A percentile compares a stretch with the other conserved stretches of the same genome.
These are phyloP conservation scores for Andrena hattorfiana DNA, from an alignment of 2,888 invertebrate species.

Conservation along the genomic window DNA sequence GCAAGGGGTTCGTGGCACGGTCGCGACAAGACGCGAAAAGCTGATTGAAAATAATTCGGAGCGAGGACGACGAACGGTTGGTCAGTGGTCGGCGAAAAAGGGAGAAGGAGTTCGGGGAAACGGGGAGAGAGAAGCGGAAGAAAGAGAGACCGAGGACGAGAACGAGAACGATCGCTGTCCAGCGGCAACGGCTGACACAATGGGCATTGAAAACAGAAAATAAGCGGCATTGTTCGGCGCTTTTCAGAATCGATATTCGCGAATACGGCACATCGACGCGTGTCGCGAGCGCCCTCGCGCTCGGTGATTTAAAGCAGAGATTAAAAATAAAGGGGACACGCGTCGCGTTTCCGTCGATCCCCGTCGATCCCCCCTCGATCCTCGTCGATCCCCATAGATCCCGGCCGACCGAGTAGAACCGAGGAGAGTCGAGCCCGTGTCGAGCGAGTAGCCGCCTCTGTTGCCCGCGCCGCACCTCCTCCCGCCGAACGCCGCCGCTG, in stretches of 20 bases:
- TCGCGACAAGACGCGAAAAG: slow-evolving; percentile 14
- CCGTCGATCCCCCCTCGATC: slow-evolving; percentile 22
- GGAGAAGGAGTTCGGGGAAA: slow-evolving; percentile 1
- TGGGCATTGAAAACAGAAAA: slow-evolving; percentile 84
- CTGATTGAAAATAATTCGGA: slow-evolving; percentile 27
- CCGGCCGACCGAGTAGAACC: slow-evolving; percentile 11
- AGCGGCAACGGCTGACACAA: slow-evolving; percentile 76
- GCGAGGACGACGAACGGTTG: slow-evolving; percentile 15
- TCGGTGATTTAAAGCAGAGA: slow-evolving; percentile 79
- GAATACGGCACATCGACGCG: slow-evolving; percentile 78
- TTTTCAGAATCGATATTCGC: slow-evolving; percentile 85
- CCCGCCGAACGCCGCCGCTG: slow-evolving; percentile 28
- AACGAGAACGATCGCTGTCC: slow-evolving; percentile 64
- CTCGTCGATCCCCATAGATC: slow-evolving; percentile 52
- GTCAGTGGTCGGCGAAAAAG: slow-evolving; percentile 6
- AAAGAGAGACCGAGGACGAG: slow-evolving; percentile 22
- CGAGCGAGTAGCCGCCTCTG: slow-evolving; percentile 53
- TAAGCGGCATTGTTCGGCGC: slow-evolving; percentile 84
- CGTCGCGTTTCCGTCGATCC: slow-evolving; percentile 66
- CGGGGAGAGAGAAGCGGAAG: neutral
- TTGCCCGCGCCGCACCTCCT: slow-evolving; percentile 38
- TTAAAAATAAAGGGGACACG: slow-evolving; percentile 81
- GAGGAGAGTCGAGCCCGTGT: slow-evolving; percentile 29
- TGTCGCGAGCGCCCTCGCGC: slow-evolving; percentile 66
- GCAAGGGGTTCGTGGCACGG: neutral